phyloP scores from a whole-genome alignment of 2,113 vertebrate species.

The Erythrolamprus reginae region DNA sequence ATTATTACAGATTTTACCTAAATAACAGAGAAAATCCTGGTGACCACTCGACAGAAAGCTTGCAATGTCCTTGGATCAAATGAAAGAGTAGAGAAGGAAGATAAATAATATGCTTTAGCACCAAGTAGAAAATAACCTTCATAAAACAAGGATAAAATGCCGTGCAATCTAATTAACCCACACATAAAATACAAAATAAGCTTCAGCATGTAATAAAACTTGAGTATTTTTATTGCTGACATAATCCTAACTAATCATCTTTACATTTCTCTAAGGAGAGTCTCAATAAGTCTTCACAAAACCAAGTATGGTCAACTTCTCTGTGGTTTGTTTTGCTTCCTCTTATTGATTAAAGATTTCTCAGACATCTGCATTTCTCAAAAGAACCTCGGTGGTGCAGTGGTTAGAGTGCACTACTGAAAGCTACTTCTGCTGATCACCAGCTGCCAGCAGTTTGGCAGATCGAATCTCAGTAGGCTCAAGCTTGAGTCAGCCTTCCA shows the following conservation, averaged over 20 bases:
- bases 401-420: too few species aligned
- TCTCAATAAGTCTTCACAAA: conserved; percentile 60
- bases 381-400: too few species aligned
- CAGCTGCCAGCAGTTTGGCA: too few species aligned
- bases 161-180: conserved; percentile 57
- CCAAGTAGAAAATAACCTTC: conserved; percentile 57
- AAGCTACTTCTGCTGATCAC: too few species aligned
- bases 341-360: conserved; percentile 42
- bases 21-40: background rate
- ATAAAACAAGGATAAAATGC: conserved; percentile 67
- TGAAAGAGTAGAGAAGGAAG: background rate
- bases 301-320: conserved; percentile 44
- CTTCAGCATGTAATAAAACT: conserved; percentile 56
- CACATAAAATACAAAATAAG: conserved; percentile 65
- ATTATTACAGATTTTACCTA: background rate
- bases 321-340: conserved; percentile 19
- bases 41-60: background rate
- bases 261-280: conserved; percentile 59
- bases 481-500: too few species aligned
- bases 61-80: background rate
- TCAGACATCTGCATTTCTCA: conserved; percentile 50
- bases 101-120: conserved; percentile 58
- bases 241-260: conserved; percentile 70
- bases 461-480: too few species aligned
- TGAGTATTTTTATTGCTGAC: conserved; percentile 62